Evolutionary conservation across 1,140 invertebrate genomes (phyloP).

Genomic region (Probaryconus sp.): DNA sequence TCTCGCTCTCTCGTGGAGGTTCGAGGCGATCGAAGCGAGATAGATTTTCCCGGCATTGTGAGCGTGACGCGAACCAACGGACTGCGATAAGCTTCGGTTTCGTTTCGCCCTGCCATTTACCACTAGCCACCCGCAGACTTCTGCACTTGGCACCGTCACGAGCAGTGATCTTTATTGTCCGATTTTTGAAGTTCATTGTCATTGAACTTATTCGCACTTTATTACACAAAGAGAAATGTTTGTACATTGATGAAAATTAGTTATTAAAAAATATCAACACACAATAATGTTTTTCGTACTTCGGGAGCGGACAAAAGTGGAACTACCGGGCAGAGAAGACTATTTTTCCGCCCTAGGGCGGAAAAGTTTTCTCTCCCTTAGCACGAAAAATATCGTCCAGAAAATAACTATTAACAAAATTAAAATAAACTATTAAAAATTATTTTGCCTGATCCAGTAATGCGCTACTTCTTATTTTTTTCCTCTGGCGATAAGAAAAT

Average conservation of each 20-base stretch:
- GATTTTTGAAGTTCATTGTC: constrained; percentile 30
- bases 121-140: constrained; percentile 44
- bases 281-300: neutral
- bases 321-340: too few relatives aligned
- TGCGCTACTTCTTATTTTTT: too few relatives aligned
- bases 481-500: too few relatives aligned
- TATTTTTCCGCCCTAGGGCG: too few relatives aligned
- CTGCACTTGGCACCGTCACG: constrained; percentile 52
- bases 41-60: constrained; percentile 36
- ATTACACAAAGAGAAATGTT: constrained; percentile 9
- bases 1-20: too few relatives aligned
- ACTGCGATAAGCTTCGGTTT: constrained; percentile 65
- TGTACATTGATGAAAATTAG: too few relatives aligned
- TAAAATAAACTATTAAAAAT: too few relatives aligned
- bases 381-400: too few relatives aligned
- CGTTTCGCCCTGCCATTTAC: constrained; percentile 51
- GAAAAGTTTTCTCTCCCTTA: too few relatives aligned
- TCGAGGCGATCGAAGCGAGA: constrained; percentile 23
- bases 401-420: too few relatives aligned
- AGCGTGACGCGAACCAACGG: constrained; percentile 40
- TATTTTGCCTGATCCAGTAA: too few relatives aligned
- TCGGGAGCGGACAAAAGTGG: too few relatives aligned
- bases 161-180: constrained; percentile 32
- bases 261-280: neutral
- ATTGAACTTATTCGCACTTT: neutral